Conservation (phyloP, 2,113 vertebrate species). For the Synchiropus splendidus region DNA sequence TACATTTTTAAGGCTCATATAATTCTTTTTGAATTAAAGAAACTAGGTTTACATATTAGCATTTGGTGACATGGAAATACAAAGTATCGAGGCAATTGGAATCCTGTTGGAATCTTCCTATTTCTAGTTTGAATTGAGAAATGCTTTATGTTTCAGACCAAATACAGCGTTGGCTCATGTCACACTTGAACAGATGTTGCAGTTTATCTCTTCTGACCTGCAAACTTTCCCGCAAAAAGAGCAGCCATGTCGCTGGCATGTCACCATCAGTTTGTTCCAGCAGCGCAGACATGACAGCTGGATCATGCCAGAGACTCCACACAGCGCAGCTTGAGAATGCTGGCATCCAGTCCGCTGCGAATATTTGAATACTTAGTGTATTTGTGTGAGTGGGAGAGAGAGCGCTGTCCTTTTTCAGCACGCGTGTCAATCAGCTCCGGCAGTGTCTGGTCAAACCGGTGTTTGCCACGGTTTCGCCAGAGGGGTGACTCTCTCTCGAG, state of each 20-base stretch:
- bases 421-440: slow-evolving; percentile 55
- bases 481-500: slow-evolving; percentile 12
- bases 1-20: too few relatives aligned
- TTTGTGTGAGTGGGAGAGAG: slow-evolving; percentile 14
- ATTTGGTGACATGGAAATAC: too few relatives aligned
- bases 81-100: too few relatives aligned
- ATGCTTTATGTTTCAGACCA: too few relatives aligned
- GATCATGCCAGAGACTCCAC: slow-evolving; percentile 32
- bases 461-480: slow-evolving; percentile 11
- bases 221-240: background rate
- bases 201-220: too few relatives aligned
- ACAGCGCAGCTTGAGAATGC: slow-evolving; percentile 16
- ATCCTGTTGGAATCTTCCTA: too few relatives aligned
- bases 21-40: too few relatives aligned
- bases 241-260: slow-evolving; percentile 18
- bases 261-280: slow-evolving; percentile 17
- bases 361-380: slow-evolving; percentile 22
- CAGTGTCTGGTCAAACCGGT: slow-evolving; percentile 35
- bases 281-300: slow-evolving; percentile 34
- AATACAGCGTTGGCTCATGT: too few relatives aligned
- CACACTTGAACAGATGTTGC: too few relatives aligned
- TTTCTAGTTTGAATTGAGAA: too few relatives aligned
- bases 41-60: too few relatives aligned
- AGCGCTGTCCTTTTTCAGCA: too few relatives aligned
- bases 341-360: slow-evolving; percentile 30